Percentiles rank a stretch among this genome's conserved stretches.
Evolutionary conservation across 2,797 vertebrate genomes (phyloP).

Genomic region (Aphelocoma californica): DNA sequence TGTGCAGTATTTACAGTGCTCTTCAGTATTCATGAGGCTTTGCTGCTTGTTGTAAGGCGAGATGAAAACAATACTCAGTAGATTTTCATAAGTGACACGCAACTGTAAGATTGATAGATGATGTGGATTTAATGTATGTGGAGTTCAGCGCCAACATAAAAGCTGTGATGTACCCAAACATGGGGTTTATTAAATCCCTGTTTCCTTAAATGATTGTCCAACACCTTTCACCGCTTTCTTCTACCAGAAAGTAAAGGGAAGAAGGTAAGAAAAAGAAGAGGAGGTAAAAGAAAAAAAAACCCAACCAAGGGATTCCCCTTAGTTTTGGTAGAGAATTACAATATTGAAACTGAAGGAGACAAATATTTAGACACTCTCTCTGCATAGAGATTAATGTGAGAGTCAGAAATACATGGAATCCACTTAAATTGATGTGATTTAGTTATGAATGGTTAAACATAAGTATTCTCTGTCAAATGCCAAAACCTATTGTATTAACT

Average conservation of each 20-base stretch:
- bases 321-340: slow-evolving; percentile 43
- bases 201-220: slow-evolving; percentile 59
- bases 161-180: slow-evolving; percentile 70
- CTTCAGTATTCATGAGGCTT: slow-evolving; percentile 81
- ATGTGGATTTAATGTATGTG: slow-evolving; percentile 79
- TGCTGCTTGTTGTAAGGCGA: slow-evolving; percentile 77
- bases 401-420: slow-evolving; percentile 47
- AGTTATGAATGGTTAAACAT: slow-evolving; percentile 55
- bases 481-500: slow-evolving; percentile 52
- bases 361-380: slow-evolving; percentile 37
- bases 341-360: slow-evolving; percentile 32
- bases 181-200: slow-evolving; percentile 59
- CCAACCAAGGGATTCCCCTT: background rate
- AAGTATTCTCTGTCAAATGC: slow-evolving; percentile 55
- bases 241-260: slow-evolving; percentile 26
- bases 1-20: slow-evolving; percentile 71
- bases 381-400: slow-evolving; percentile 39
- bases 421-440: slow-evolving; percentile 47
- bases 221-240: slow-evolving; percentile 12
- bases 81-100: slow-evolving; percentile 82
- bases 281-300: background rate
- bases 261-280: background rate
- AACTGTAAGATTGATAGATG: slow-evolving; percentile 83
- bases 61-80: slow-evolving; percentile 84
- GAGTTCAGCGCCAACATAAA: slow-evolving; percentile 75